These are phyloP conservation scores for Mactra quadrangularis DNA, from an alignment of 1,140 invertebrate species.

Conservation along the genomic window DNA sequence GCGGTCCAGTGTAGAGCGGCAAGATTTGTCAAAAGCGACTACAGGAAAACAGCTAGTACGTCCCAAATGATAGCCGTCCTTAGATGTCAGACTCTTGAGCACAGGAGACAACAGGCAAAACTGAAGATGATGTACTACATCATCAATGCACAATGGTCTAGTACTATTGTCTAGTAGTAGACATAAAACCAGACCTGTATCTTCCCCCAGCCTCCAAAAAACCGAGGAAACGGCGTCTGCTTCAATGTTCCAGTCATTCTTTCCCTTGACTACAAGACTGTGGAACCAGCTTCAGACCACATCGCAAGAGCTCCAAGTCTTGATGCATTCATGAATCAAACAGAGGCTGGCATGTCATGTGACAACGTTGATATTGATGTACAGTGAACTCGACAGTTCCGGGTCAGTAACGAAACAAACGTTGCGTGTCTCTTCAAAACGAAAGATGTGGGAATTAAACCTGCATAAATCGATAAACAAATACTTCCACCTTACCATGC, in stretches of 20 bases:
- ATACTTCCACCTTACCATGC: too few species aligned
- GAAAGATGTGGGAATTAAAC: too few species aligned
- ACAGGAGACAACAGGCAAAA: too few species aligned
- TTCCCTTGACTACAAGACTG: constrained; percentile 20
- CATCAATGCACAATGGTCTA: too few species aligned
- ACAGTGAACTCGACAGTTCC: too few species aligned
- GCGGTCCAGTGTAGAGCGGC: too few species aligned
- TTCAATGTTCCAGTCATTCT: constrained; percentile 15
- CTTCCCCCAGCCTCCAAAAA: constrained; percentile 4
- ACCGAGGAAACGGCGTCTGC: neutral
- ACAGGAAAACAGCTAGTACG: constrained; percentile 1
- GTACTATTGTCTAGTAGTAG: constrained; percentile 9
- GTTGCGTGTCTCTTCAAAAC: too few species aligned
- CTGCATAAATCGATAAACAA: too few species aligned
- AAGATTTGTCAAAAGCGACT: constrained; percentile 39
- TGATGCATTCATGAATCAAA: too few species aligned
- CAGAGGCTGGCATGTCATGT: neutral
- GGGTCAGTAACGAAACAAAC: too few species aligned
- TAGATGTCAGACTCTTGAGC: neutral
- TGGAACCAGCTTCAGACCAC: constrained; percentile 36
- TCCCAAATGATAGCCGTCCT: too few species aligned
- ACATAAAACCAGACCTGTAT: neutral
- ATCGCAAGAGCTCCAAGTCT: too few species aligned
- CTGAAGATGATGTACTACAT: constrained; percentile 8
- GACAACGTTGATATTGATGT: constrained; percentile 13